Percentiles rank a stretch among this genome's conserved stretches.
Evolutionary conservation across 1,140 invertebrate genomes (phyloP).

Genomic region (Harpegnathos saltator): DNA sequence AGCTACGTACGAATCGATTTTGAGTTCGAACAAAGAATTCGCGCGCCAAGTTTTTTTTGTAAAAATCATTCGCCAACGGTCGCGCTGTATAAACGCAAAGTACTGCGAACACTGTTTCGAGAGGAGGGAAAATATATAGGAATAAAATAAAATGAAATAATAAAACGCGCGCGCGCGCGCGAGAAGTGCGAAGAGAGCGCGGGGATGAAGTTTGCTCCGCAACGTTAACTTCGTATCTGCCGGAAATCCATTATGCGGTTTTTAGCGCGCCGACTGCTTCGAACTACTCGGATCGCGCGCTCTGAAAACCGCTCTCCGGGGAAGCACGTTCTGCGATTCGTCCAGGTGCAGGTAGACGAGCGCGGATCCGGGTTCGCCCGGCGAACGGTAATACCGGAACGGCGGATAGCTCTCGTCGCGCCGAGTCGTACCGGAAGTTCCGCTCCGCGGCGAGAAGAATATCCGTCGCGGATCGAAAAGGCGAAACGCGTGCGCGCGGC

Average conservation of each 20-base stretch:
- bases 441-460: slow-evolving; percentile 33
- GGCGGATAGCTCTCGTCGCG: neutral
- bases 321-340: slow-evolving; percentile 28
- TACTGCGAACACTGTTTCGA: neutral
- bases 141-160: neutral
- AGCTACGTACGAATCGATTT: neutral
- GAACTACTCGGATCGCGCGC: slow-evolving; percentile 2
- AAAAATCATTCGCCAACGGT: neutral
- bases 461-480: slow-evolving; percentile 39
- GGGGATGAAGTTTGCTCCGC: slow-evolving; percentile 29
- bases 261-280: slow-evolving; percentile 17
- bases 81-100: neutral
- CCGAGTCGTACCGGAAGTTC: slow-evolving; percentile 32
- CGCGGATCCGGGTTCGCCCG: neutral
- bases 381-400: slow-evolving; percentile 32
- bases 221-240: slow-evolving; percentile 26
- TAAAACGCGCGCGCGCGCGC: too few species aligned
- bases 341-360: slow-evolving; percentile 14
- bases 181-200: neutral
- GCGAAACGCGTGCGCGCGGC: too few species aligned
- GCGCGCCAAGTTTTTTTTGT: neutral
- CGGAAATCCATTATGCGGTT: slow-evolving; percentile 47
- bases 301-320: slow-evolving; percentile 9
- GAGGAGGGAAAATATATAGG: neutral
- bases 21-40: neutral